phyloP scores from a whole-genome alignment of 1,140 invertebrate genomes.

The Sinonovacula constricta region DNA sequence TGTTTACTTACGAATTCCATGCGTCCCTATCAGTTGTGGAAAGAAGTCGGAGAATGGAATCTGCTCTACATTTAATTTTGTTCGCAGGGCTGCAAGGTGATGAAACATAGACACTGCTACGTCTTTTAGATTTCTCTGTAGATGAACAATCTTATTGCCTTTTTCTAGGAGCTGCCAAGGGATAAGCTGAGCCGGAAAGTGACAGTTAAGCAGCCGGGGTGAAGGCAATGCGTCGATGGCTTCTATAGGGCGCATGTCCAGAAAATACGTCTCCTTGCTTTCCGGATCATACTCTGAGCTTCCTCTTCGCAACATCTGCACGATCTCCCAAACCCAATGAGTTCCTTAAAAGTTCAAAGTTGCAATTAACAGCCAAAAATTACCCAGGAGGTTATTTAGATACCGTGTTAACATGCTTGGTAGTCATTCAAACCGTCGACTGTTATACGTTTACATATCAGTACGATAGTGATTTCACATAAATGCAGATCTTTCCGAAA shows the following conservation, averaged over 20 bases:
- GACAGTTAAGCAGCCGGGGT: constrained; percentile 24
- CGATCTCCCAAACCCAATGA: constrained; percentile 44
- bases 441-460: no score
- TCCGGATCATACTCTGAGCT: constrained; percentile 32
- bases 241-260: constrained; percentile 15
- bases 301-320: constrained; percentile 18
- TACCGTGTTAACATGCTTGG: no score
- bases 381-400: no score
- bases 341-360: constrained; percentile 17
- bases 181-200: constrained; percentile 9
- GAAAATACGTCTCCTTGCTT: constrained; percentile 23
- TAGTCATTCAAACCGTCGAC: no score
- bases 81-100: no score
- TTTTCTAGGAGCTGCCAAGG: constrained; percentile 20
- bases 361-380: no score
- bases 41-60: background rate
- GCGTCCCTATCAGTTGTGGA: background rate
- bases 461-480: no score
- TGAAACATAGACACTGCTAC: constrained; percentile 19
- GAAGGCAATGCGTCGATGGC: constrained; percentile 1
- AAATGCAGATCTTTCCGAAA: no score
- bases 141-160: constrained; percentile 29
- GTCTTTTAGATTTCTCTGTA: constrained; percentile 43
- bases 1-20: constrained; percentile 20
- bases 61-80: no score